Percentiles rank a stretch among this genome's conserved stretches.
These are phyloP conservation scores for Elanus axillaris DNA, from an alignment of 2,113 vertebrate species.

Conservation along the genomic window DNA sequence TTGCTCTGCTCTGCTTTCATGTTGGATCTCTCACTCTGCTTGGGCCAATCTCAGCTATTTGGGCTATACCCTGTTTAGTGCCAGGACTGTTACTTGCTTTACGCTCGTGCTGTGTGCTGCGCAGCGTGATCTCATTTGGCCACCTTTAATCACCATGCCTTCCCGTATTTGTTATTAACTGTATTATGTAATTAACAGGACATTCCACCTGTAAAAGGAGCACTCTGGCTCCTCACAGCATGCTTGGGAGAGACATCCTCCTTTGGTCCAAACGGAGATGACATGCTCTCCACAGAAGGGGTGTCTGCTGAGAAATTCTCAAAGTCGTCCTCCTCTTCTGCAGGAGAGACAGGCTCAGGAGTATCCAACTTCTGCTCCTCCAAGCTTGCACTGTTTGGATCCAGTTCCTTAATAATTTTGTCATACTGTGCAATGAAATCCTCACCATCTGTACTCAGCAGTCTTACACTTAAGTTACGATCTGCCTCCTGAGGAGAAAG, in stretches of 20 bases:
- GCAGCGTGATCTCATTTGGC: not conserved
- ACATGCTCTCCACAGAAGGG: slow-evolving; percentile 75
- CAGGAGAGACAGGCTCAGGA: slow-evolving; percentile 18
- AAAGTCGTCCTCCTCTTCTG: slow-evolving; percentile 79
- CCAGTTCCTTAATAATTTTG: slow-evolving; percentile 86
- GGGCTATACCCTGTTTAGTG: not conserved
- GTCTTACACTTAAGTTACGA: slow-evolving; percentile 28
- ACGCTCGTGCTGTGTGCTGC: too few relatives aligned
- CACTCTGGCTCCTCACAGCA: slow-evolving; percentile 61
- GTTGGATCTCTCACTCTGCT: not conserved
- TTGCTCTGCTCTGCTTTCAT: not conserved
- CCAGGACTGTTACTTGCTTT: not conserved
- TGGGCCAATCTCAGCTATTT: not conserved
- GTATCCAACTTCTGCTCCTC: slow-evolving; percentile 43
- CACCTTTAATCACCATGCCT: not conserved
- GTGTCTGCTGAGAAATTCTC: slow-evolving; percentile 80
- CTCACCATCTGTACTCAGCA: slow-evolving; percentile 56
- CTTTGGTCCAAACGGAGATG: slow-evolving; percentile 77
- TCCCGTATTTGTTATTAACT: not conserved
- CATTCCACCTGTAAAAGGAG: slow-evolving; percentile 88
- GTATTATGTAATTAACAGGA: not conserved
- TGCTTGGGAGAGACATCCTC: slow-evolving; percentile 17
- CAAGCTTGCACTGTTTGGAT: slow-evolving; percentile 58
- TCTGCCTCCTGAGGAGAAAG: slow-evolving; percentile 35
- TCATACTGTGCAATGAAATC: slow-evolving; percentile 88